Evolutionary conservation across 2,797 vertebrate genomes (phyloP).

Genomic region (Spheniscus humboldti): DNA sequence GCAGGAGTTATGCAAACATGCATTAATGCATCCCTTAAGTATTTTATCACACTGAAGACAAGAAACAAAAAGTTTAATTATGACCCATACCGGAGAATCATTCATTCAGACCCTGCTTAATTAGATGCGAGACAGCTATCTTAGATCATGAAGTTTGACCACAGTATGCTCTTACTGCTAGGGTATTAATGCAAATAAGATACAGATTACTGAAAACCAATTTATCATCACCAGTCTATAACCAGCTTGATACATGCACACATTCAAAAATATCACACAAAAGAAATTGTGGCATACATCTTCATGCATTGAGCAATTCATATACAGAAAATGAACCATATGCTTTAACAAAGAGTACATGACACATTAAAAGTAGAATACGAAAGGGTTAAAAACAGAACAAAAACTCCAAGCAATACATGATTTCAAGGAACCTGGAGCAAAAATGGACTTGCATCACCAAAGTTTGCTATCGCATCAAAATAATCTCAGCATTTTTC

Average conservation of each 20-base stretch:
- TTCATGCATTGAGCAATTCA: neutral
- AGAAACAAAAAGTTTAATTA: conserved; percentile 46
- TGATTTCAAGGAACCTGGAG: neutral
- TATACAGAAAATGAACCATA: neutral
- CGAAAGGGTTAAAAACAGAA: neutral
- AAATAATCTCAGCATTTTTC: conserved; percentile 27
- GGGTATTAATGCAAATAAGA: conserved; percentile 28
- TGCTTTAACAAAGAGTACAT: neutral
- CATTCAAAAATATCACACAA: neutral
- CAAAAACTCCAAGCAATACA: neutral
- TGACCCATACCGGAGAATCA: neutral
- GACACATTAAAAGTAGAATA: neutral
- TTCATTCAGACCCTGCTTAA: conserved; percentile 17
- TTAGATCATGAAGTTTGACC: conserved; percentile 21
- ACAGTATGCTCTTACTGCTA: neutral
- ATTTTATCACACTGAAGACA: conserved; percentile 13
- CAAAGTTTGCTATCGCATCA: neutral
- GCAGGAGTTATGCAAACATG: neutral
- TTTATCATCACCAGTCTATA: neutral
- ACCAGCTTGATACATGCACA: neutral
- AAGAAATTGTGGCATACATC: neutral
- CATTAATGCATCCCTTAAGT: neutral
- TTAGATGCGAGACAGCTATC: neutral
- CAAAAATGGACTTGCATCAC: neutral
- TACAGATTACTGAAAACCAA: conserved; percentile 10